Base-by-base conservation (phyloP, 2,888 invertebrate species). In the Lysandra bellargus region DNA sequence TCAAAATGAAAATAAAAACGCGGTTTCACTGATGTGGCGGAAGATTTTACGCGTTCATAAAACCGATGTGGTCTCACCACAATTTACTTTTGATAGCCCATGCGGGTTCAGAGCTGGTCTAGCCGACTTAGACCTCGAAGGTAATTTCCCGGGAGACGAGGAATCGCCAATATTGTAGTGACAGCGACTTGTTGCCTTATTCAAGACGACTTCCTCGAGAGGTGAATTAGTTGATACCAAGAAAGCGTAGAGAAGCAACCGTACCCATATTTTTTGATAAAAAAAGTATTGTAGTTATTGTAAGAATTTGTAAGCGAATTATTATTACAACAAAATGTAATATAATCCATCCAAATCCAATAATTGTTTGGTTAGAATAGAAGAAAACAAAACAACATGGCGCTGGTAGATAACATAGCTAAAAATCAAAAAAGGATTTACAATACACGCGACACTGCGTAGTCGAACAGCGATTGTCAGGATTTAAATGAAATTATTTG, bases 111-210 rank as follows among this genome's bases (percentile, higher is more conserved):
- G 49, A 49, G 49, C 75, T 79, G 79, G 60, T 78, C 81, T 80
- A 82, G 82, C 82, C 82, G 76, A 81, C 81, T 84, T 83, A 84
- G 81, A 82, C 82, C 83, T 79, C 80, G 79, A 80, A 81, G 83
- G 83, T 85, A 83, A 85, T 85, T 85, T 85, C 85, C 85, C 85
- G 81, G 76, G 85, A 84, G 85, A 83, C 82, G 82, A 80, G 79
- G 82, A 78, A 74, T 79, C 49, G 75, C 79, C 78, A 69, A 75
- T 78, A 79, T 79, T 78, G 78, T 81, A 81, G 80, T 80, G 81
- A 81, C 75, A 78, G 78, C 79, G 72, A 75, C 74, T 78, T 79
- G 64, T 75, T 79, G 57, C 61, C 81, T 76, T 80, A 80, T 82
- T 74, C 72, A 78, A 33, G 57, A 61, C n/a, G 74, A 33, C 49